These are phyloP conservation scores for Lasioglossum marginatum DNA, from an alignment of 2,888 invertebrate species.

Conservation along the genomic window DNA sequence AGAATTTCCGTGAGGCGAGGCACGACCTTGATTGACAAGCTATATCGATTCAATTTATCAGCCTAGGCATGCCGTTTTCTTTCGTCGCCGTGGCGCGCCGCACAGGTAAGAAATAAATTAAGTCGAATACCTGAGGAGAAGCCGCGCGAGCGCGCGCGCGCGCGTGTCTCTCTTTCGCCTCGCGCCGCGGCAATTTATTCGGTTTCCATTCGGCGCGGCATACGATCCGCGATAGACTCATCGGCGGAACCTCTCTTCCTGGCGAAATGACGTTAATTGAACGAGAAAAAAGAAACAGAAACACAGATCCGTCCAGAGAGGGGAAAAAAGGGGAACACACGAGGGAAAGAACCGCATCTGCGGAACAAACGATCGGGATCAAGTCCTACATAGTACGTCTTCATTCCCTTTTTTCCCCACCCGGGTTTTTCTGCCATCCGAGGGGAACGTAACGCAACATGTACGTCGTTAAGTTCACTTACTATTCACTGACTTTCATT, in stretches of 20 bases:
- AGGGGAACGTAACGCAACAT: conserved; percentile 27
- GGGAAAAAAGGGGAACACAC: conserved; percentile 19
- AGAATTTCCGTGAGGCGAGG: conserved; percentile 71
- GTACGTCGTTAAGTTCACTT: conserved; percentile 17
- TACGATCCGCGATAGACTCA: conserved; percentile 15
- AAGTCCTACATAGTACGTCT: conserved; percentile 24
- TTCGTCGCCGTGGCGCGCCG: conserved; percentile 20
- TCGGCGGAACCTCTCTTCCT: conserved; percentile 24
- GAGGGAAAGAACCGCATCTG: conserved; percentile 46
- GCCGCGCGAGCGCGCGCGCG: neutral
- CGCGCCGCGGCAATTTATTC: conserved; percentile 8
- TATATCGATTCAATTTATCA: conserved; percentile 61
- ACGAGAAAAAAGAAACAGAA: neutral
- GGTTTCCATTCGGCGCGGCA: neutral
- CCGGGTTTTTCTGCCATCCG: conserved; percentile 53
- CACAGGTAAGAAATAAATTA: conserved; percentile 33
- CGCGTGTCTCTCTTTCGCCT: conserved; percentile 11
- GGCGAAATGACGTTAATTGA: conserved; percentile 48
- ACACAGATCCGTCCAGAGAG: neutral
- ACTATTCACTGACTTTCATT: neutral
- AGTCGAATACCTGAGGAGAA: conserved; percentile 25
- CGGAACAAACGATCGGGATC: conserved; percentile 32
- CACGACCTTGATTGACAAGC: conserved; percentile 67
- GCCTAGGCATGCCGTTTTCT: conserved; percentile 26
- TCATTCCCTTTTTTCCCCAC: conserved; percentile 40